Base-by-base conservation (phyloP, 2,888 invertebrate species). In the Aphidoletes aphidimyza region DNA sequence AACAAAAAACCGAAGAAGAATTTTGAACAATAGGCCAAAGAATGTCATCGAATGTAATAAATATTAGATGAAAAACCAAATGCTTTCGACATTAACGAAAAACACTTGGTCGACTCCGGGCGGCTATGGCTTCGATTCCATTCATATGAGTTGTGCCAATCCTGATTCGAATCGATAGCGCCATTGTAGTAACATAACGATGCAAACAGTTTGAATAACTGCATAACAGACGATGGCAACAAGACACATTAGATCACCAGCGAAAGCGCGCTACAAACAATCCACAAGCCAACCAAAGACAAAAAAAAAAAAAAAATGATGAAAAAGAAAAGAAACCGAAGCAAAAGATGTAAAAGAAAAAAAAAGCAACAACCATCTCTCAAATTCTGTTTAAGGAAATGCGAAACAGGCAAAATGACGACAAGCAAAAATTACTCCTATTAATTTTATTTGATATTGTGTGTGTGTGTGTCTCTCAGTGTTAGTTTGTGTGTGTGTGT, bases 391-490 rank as follows among this genome's bases (percentile, higher is more conserved):
- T 81, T 81, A 81, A 81, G 81, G 81, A 81, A 81, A 81, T 81
- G 81, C 37, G 37, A 81, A 81, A 6, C 81, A 37, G 37, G 81
- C 81, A 81, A 81, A 81, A 81, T n/a, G 81, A 37, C 81, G 81
- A 81, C 81, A 81, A 81, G 81, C 81, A 81, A 81, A 81, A 81
- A 81, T 81, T 81, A 81, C 81, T 81, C 37, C 37, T 81, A 81
- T 81, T 81, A 81, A 81, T 81, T 81, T 81, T 81, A 81, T 81
- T 81, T 69, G 69, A 69, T 69, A 69, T 69, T 30, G 69, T 69
- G 6, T 11, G 39, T 5, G 39, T 8, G 5, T 8, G 39, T 39
- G 39, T 39, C 6, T 5, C 11, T 11, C 39, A 39, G 11, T 5
- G 11, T 11, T 8, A 39, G 39, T 8, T n/a, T 22, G 22, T 3